Percentiles rank a stretch among this genome's conserved stretches.
These are phyloP conservation scores for Arrhopalites spinosus DNA, from an alignment of 2,888 invertebrate species.

Conservation along the genomic window DNA sequence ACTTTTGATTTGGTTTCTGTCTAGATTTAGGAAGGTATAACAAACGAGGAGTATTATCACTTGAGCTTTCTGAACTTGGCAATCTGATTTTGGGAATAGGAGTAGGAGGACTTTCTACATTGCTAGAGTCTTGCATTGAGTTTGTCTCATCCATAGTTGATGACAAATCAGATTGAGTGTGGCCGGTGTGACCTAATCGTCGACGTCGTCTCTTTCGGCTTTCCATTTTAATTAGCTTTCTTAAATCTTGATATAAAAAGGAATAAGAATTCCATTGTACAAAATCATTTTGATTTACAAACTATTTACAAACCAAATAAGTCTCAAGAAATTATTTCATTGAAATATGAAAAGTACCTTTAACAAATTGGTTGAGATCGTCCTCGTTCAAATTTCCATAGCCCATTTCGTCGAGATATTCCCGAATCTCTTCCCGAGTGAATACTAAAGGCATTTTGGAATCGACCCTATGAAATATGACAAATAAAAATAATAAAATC, in stretches of 20 bases:
- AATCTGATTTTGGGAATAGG: not conserved
- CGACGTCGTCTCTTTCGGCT: slow-evolving; percentile 41
- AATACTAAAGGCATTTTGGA: slow-evolving; percentile 51
- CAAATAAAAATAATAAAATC: not conserved
- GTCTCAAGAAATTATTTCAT: not conserved
- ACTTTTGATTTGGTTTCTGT: not conserved
- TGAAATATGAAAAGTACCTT: slow-evolving; percentile 36
- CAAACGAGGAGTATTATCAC: slow-evolving; percentile 3
- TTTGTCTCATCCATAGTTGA: slow-evolving; percentile 2
- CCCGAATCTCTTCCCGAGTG: slow-evolving; percentile 48
- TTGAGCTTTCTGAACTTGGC: not conserved
- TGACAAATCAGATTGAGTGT: slow-evolving; percentile 5
- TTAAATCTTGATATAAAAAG: slow-evolving; percentile 49
- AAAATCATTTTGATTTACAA: too few species aligned
- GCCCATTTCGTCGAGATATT: slow-evolving; percentile 43
- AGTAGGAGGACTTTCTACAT: too few species aligned
- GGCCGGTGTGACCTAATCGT: slow-evolving; percentile 43
- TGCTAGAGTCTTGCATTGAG: too few species aligned
- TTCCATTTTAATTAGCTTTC: slow-evolving; percentile 50
- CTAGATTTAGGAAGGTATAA: slow-evolving; percentile 17
- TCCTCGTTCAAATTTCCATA: slow-evolving; percentile 47
- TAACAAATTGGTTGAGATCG: slow-evolving; percentile 45
- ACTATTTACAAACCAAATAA: not conserved
- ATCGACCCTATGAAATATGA: too few species aligned
- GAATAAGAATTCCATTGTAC: too few species aligned